phyloP scores from a whole-genome alignment of 2,888 invertebrate species.

The Poecilobothrus nobilitatus region DNA sequence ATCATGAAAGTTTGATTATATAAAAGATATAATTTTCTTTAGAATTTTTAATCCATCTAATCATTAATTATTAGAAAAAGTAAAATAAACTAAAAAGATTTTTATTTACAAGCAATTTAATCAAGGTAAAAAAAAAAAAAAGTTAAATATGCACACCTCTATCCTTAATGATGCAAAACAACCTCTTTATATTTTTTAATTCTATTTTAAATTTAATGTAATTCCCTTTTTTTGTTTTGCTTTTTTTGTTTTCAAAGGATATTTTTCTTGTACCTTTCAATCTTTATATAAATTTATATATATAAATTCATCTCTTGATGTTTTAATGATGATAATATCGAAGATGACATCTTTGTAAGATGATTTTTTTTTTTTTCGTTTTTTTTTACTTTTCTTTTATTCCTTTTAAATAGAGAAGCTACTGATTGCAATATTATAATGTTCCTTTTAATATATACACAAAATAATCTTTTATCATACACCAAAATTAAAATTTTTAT shows the following conservation, averaged over 20 bases:
- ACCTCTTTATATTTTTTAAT: too few relatives aligned
- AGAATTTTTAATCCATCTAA: not conserved
- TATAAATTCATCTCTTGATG: not conserved
- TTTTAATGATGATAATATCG: not conserved
- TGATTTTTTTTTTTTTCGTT: not conserved
- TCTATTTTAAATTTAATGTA: not conserved
- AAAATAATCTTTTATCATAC: not conserved
- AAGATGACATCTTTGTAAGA: not conserved
- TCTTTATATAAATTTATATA: not conserved
- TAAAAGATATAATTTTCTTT: too few relatives aligned
- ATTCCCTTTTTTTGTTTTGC: not conserved
- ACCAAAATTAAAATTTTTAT: not conserved
- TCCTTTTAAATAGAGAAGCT: not conserved
- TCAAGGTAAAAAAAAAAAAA: not conserved
- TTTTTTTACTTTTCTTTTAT: not conserved
- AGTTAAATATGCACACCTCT: not conserved
- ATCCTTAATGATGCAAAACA: not conserved
- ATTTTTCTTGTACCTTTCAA: too few relatives aligned
- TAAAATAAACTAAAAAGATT: not conserved
- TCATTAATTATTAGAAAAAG: not conserved
- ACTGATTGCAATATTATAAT: not conserved
- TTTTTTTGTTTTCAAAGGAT: too few relatives aligned
- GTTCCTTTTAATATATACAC: not conserved
- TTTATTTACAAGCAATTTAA: not conserved
- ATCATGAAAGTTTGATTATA: too few relatives aligned